A percentile compares a stretch with the other conserved stretches of the same genome.
phyloP scores from a whole-genome alignment of 2,113 vertebrate species.

The Chauna torquata region DNA sequence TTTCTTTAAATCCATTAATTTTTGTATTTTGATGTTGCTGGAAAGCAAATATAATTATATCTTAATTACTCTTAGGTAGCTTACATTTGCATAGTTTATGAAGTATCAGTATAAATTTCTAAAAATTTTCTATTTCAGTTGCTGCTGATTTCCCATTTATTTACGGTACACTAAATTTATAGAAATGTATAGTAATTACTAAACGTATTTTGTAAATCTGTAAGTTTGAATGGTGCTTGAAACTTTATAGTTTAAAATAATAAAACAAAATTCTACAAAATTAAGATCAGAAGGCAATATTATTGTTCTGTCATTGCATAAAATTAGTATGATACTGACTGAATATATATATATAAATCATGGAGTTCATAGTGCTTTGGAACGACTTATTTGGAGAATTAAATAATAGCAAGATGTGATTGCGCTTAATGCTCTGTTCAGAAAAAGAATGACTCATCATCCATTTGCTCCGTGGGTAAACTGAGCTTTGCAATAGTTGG shows the following conservation, averaged over 20 bases:
- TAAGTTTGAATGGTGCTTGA: background rate
- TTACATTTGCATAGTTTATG: background rate
- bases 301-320: background rate
- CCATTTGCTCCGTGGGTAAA: constrained; percentile 3
- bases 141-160: background rate
- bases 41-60: background rate
- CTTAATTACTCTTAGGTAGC: background rate
- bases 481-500: background rate
- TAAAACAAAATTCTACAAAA: background rate
- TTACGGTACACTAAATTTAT: background rate
- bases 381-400: background rate
- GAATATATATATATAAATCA: background rate
- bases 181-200: background rate
- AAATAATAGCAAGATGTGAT: constrained; percentile 10
- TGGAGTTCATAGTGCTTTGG: background rate
- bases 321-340: background rate
- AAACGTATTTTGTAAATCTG: background rate
- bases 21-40: background rate
- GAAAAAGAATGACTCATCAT: constrained; percentile 34
- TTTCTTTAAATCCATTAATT: background rate
- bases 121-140: background rate
- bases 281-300: background rate
- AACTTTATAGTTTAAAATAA: background rate
- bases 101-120: background rate
- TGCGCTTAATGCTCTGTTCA: background rate